phyloP scores from a whole-genome alignment of 2,113 vertebrate genomes.

The Chionodraco myersi region DNA sequence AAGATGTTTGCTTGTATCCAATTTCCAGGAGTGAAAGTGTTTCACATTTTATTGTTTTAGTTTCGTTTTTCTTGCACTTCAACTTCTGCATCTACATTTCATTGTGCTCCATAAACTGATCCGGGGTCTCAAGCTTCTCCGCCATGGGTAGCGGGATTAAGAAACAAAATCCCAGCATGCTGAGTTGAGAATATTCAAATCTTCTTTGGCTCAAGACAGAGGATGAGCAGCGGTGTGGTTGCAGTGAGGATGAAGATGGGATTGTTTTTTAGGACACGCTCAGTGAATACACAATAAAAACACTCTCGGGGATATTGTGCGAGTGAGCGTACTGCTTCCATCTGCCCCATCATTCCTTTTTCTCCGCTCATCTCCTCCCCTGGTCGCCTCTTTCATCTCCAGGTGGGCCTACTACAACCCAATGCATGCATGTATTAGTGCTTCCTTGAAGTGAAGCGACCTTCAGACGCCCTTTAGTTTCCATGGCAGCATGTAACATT shows the following conservation, averaged over 20 bases:
- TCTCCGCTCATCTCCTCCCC: conserved; percentile 24
- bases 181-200: conserved; percentile 72
- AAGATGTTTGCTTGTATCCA: background rate
- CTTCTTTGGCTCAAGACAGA: conserved; percentile 66
- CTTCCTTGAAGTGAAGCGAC: conserved; percentile 71
- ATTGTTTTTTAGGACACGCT: conserved; percentile 70
- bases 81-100: too few species aligned
- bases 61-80: conserved; percentile 2
- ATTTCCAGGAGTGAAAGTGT: conserved; percentile 11
- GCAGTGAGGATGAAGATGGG: conserved; percentile 68
- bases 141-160: conserved; percentile 55
- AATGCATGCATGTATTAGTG: conserved; percentile 73
- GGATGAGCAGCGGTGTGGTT: conserved; percentile 67
- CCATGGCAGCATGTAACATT: conserved; percentile 75
- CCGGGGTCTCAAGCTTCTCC: conserved; percentile 9
- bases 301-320: conserved; percentile 57
- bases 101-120: conserved; percentile 14
- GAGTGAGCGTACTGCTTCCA: conserved; percentile 66
- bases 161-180: conserved; percentile 62
- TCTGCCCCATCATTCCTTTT: conserved; percentile 57
- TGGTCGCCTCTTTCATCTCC: conserved; percentile 66
- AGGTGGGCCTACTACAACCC: conserved; percentile 74
- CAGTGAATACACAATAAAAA: conserved; percentile 59
- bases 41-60: background rate
- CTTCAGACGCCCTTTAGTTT: conserved; percentile 79